phyloP scores from a whole-genome alignment of 2,888 invertebrate genomes.

The Papilio gigon region DNA sequence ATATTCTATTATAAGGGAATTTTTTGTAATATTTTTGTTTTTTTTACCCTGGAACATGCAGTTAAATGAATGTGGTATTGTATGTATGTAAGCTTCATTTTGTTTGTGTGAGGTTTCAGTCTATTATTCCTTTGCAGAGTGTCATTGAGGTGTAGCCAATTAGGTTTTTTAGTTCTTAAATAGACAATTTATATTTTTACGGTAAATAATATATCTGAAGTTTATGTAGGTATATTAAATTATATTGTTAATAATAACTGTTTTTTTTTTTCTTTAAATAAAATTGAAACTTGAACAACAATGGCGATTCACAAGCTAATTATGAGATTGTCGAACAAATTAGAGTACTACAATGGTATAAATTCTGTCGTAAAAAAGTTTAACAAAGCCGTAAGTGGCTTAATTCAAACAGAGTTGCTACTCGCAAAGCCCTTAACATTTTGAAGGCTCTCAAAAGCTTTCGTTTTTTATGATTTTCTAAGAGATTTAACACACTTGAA shows the following conservation, averaged over 20 bases:
- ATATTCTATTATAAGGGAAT: background rate
- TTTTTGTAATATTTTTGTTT: background rate
- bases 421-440: conserved; percentile 1
- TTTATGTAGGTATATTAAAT: too few species aligned
- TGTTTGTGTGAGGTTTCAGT: too few species aligned
- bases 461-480: background rate
- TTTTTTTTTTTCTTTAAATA: background rate
- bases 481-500: background rate
- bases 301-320: background rate
- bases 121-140: too few species aligned
- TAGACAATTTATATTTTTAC: too few species aligned
- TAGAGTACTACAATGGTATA: background rate
- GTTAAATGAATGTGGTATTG: too few species aligned
- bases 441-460: background rate
- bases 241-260: background rate
- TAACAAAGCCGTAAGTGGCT: conserved; percentile 3
- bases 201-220: too few species aligned
- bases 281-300: background rate
- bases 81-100: too few species aligned
- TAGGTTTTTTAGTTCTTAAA: too few species aligned
- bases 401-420: conserved; percentile 16
- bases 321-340: background rate
- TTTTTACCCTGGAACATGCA: too few species aligned
- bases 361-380: background rate
- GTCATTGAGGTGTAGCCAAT: too few species aligned